Conservation (phyloP, 2,888 invertebrate species). For the Troides oblongomaculatus region DNA sequence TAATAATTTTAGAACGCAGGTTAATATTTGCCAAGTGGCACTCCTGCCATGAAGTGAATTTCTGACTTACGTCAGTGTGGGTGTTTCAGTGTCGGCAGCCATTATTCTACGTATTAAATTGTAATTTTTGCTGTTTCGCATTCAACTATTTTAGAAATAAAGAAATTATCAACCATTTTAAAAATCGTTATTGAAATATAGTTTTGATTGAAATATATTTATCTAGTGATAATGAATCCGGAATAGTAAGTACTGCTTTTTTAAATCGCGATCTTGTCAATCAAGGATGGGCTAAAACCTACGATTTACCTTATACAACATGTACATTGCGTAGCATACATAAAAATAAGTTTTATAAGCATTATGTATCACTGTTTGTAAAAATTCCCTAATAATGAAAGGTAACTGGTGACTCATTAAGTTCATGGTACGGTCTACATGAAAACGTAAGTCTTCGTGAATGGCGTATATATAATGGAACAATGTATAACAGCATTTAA, state of each 20-base stretch:
- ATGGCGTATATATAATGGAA: conserved; percentile 58
- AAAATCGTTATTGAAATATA: conserved; percentile 52
- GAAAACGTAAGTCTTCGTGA: conserved; percentile 63
- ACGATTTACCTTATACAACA: conserved; percentile 68
- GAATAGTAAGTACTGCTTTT: conserved; percentile 87
- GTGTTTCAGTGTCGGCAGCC: conserved; percentile 76
- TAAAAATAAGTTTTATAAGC: conserved; percentile 15
- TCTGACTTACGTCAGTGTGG: conserved; percentile 77
- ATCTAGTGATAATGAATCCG: conserved; percentile 85
- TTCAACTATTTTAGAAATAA: conserved; percentile 58
- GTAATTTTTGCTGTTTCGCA: conserved; percentile 69
- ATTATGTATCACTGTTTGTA: neutral
- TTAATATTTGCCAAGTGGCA: conserved; percentile 76
- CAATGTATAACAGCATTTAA: conserved; percentile 41
- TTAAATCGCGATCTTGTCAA: conserved; percentile 51
- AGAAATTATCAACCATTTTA: conserved; percentile 58
- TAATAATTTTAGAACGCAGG: conserved; percentile 53
- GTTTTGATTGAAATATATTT: conserved; percentile 60
- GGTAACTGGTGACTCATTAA: conserved; percentile 65
- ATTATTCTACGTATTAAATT: conserved; percentile 76
- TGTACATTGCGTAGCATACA: conserved; percentile 39
- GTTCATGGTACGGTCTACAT: conserved; percentile 58
- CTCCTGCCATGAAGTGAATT: conserved; percentile 64
- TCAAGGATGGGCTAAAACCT: conserved; percentile 64
- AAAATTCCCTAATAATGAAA: conserved; percentile 6